phyloP scores from a whole-genome alignment of 37 sponge, comb jelly and placozoan genomes.

The Haliclona indistincta region DNA sequence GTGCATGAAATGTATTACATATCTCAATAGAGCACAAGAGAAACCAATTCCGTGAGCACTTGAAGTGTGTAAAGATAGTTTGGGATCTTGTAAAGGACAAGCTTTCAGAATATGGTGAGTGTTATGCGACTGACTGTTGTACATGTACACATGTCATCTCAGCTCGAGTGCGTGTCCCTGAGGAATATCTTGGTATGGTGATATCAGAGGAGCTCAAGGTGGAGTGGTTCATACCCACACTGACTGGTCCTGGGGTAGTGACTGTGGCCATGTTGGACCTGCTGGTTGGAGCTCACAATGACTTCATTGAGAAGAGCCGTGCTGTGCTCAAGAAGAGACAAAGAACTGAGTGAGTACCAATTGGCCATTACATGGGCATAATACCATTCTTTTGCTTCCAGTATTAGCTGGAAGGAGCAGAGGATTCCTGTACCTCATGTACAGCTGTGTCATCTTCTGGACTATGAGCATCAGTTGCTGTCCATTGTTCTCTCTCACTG shows the following conservation, averaged over 20 bases:
- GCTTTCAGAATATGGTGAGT: conserved; percentile 57
- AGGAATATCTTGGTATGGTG: conserved; percentile 24
- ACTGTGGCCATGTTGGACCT: conserved; percentile 64
- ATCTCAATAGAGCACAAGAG: conserved; percentile 3
- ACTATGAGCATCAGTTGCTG: conserved; percentile 66
- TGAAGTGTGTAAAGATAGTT: conserved; percentile 44
- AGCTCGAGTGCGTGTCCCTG: conserved; percentile 55
- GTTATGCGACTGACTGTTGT: too few species aligned
- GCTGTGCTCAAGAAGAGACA: background rate
- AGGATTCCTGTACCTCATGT: conserved; percentile 63
- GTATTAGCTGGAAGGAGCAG: conserved; percentile 13
- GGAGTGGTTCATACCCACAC: conserved; percentile 70
- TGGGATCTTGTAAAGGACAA: conserved; percentile 58
- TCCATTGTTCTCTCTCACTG: conserved; percentile 80
- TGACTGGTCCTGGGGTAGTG: conserved; percentile 61
- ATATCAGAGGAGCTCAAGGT: conserved; percentile 23
- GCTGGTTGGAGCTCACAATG: conserved; percentile 62
- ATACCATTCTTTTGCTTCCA: background rate
- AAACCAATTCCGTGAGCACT: background rate
- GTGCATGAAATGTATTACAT: too few species aligned
- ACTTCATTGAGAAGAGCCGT: conserved; percentile 60
- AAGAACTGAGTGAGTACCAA: conserved; percentile 18
- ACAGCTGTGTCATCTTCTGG: conserved; percentile 61
- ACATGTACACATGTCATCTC: too few species aligned
- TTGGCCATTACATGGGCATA: background rate